phyloP scores from a whole-genome alignment of 2,113 vertebrate genomes.

The Cryptomyrus ogoouensis region DNA sequence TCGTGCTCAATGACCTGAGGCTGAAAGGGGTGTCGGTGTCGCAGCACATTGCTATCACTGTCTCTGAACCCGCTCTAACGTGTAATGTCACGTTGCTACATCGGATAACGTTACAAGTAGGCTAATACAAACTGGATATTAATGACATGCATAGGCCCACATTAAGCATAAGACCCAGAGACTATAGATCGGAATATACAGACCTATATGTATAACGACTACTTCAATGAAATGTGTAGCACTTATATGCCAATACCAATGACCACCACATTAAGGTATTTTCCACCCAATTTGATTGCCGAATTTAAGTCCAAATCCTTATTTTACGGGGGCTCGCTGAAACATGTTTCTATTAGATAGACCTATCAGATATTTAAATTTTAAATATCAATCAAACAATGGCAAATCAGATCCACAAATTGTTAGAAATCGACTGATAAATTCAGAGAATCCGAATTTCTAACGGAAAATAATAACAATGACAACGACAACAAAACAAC shows the following conservation, averaged over 20 bases:
- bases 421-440: neutral
- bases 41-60: neutral
- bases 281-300: neutral
- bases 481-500: too few relatives aligned
- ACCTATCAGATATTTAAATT: neutral
- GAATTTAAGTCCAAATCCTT: neutral
- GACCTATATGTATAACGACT: neutral
- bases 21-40: slow-evolving; percentile 11
- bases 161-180: neutral
- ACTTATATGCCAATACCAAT: neutral
- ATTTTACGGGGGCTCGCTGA: neutral
- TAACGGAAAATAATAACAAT: neutral
- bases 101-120: neutral
- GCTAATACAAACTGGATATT: slow-evolving; percentile 1
- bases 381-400: neutral
- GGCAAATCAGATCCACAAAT: neutral
- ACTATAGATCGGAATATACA: neutral
- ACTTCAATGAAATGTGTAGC: neutral
- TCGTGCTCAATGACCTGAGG: slow-evolving; percentile 26
- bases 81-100: slow-evolving; percentile 3
- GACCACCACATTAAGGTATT: neutral
- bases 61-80: neutral
- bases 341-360: neutral
- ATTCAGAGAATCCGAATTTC: neutral
- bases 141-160: neutral